phyloP scores from a whole-genome alignment of 2,888 invertebrate genomes.

The Latrodectus elegans region DNA sequence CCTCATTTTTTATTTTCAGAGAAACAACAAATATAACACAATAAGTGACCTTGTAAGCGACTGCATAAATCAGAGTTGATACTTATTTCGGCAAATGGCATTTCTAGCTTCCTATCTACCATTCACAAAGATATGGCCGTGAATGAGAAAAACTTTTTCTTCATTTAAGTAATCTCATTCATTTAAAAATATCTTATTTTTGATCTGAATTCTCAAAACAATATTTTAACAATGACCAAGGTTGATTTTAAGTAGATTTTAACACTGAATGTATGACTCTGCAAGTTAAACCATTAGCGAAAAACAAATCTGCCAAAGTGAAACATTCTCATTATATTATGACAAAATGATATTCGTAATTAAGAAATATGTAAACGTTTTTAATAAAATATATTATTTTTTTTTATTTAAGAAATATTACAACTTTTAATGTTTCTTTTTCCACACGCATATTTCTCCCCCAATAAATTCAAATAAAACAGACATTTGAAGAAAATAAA shows the following conservation, averaged over 20 bases:
- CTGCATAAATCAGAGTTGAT: neutral
- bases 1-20: constrained; percentile 10
- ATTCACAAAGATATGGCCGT: neutral
- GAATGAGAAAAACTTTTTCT: neutral
- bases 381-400: too few relatives aligned
- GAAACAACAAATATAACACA: constrained; percentile 19
- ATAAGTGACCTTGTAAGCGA: constrained; percentile 28
- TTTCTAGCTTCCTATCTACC: neutral
- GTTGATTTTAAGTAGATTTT: neutral
- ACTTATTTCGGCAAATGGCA: neutral
- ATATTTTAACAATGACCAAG: neutral
- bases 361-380: too few relatives aligned
- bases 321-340: too few relatives aligned
- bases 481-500: too few relatives aligned
- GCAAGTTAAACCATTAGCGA: too few relatives aligned
- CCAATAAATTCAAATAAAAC: too few relatives aligned
- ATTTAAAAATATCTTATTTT: neutral
- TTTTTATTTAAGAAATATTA: too few relatives aligned
- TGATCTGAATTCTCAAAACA: neutral
- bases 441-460: too few relatives aligned
- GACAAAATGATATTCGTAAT: too few relatives aligned
- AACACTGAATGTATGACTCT: too few relatives aligned
- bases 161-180: neutral
- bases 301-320: too few relatives aligned
- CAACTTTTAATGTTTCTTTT: too few relatives aligned